These are phyloP conservation scores for Silurus aristotelis DNA, from an alignment of 2,797 vertebrate species.

Conservation along the genomic window DNA sequence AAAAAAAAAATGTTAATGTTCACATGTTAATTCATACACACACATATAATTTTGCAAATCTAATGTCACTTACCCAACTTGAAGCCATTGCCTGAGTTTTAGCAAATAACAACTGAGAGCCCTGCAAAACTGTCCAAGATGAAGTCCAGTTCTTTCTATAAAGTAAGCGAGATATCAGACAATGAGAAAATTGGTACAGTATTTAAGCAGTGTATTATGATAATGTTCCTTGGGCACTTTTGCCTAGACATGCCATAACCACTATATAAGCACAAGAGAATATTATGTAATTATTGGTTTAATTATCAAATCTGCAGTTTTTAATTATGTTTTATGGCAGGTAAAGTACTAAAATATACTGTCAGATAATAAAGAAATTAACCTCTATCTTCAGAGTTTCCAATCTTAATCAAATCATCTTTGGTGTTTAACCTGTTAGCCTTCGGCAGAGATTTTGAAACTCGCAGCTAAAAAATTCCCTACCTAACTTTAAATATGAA, in stretches of 20 bases:
- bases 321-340: background rate
- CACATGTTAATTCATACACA: background rate
- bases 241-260: too few relatives aligned
- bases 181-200: conserved; percentile 9
- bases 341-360: background rate
- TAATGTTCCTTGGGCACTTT: background rate
- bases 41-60: background rate
- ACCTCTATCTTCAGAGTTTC: too few relatives aligned
- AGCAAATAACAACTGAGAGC: conserved; percentile 83
- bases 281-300: background rate
- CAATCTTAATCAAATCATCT: background rate
- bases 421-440: conserved; percentile 54
- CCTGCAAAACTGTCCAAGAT: conserved; percentile 89
- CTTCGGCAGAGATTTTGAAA: too few relatives aligned
- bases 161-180: conserved; percentile 9
- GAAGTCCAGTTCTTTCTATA: conserved; percentile 94
- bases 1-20: background rate
- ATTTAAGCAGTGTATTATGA: background rate
- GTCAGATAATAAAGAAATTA: too few relatives aligned
- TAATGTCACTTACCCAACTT: conserved; percentile 86
- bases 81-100: conserved; percentile 89
- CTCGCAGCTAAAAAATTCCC: too few relatives aligned
- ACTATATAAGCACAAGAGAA: too few relatives aligned
- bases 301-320: background rate
- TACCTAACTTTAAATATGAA: too few relatives aligned